Evolutionary conservation across 2,113 vertebrate species (phyloP).

Genomic region (Buteo buteo): DNA sequence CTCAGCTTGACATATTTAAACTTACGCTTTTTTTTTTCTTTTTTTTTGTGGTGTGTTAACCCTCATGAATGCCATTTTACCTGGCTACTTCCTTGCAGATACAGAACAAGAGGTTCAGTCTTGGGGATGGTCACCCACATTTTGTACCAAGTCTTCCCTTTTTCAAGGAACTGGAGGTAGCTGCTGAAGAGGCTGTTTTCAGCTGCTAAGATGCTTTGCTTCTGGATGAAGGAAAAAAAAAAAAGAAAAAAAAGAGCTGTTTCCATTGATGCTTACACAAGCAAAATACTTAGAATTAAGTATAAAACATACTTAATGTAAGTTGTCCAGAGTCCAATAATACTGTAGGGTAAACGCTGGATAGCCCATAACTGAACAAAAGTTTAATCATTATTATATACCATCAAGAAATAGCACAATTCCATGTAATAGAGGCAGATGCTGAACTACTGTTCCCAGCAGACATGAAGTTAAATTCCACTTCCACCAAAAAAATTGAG

Average conservation of each 20-base stretch:
- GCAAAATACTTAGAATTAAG: neutral
- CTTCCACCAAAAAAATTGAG: neutral
- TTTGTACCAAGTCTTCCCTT: conserved; percentile 83
- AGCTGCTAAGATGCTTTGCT: conserved; percentile 66
- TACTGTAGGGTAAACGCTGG: neutral
- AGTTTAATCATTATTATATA: neutral
- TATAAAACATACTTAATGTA: neutral
- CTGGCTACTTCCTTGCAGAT: conserved; percentile 80
- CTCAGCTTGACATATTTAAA: neutral
- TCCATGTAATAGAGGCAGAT: neutral
- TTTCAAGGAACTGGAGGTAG: conserved; percentile 82
- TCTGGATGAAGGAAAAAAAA: conserved; percentile 59
- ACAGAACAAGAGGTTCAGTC: conserved; percentile 81
- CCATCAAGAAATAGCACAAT: neutral
- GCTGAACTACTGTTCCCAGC: neutral
- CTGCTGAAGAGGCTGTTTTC: conserved; percentile 81
- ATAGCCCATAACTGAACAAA: neutral
- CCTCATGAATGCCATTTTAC: conserved; percentile 44
- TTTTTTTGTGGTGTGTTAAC: neutral
- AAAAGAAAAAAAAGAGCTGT: neutral
- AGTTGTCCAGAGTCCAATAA: neutral
- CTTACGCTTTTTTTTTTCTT: neutral
- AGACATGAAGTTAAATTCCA: neutral
- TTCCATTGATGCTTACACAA: neutral
- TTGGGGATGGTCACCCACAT: conserved; percentile 81